phyloP scores from a whole-genome alignment of 2,888 invertebrate genomes.

The Mimachlamys varia region DNA sequence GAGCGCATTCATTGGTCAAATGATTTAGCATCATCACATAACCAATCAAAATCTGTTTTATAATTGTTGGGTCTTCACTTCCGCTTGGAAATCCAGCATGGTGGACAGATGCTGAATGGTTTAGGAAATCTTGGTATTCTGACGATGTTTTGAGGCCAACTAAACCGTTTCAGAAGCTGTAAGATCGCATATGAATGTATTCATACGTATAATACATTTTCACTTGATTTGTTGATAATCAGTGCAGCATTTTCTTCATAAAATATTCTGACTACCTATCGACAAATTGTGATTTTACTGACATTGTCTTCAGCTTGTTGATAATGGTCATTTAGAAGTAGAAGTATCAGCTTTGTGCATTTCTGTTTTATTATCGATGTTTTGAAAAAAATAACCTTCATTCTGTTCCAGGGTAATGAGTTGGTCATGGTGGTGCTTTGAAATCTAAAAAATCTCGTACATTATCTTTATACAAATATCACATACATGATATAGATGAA shows the following conservation, averaged over 20 bases:
- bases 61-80: slow-evolving; percentile 1
- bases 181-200: background rate
- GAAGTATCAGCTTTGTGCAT: too few species aligned
- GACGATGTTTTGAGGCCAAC: background rate
- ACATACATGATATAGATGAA: too few species aligned
- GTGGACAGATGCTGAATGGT: background rate
- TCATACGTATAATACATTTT: background rate
- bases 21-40: background rate
- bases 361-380: too few species aligned
- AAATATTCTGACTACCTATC: too few species aligned
- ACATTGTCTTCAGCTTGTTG: too few species aligned
- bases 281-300: too few species aligned
- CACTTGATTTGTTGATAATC: background rate
- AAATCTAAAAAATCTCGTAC: too few species aligned
- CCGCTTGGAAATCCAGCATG: slow-evolving; percentile 32
- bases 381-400: too few species aligned
- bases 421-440: too few species aligned
- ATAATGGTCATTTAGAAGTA: too few species aligned
- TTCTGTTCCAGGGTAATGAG: too few species aligned
- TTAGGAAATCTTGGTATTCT: background rate
- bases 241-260: background rate
- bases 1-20: background rate
- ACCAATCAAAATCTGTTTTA: background rate
- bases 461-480: too few species aligned
- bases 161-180: background rate